phyloP scores from a whole-genome alignment of 1,140 invertebrate species.

The Orussus abietinus region DNA sequence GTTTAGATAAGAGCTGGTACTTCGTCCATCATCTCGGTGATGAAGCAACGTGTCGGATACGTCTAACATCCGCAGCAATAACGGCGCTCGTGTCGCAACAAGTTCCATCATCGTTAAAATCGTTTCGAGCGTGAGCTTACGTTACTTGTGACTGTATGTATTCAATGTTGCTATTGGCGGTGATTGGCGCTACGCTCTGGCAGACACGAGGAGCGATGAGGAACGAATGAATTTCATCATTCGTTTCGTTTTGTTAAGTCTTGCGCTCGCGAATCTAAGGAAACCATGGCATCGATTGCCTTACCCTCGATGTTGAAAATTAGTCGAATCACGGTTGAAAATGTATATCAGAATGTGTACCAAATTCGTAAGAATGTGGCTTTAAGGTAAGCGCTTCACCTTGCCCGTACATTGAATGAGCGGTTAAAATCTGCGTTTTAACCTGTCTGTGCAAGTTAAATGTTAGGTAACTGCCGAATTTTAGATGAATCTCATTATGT shows the following conservation, averaged over 20 bases:
- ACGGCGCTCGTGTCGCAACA: no score
- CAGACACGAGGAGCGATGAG: no score
- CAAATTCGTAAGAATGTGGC: constrained; percentile 28
- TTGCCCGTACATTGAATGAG: constrained; percentile 1
- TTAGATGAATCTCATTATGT: not conserved
- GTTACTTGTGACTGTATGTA: no score
- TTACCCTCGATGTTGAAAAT: constrained; percentile 34
- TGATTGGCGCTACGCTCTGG: no score
- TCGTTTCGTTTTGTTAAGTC: constrained; percentile 9
- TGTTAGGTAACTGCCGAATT: constrained; percentile 20
- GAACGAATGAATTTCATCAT: constrained; percentile 11
- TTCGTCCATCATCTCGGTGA: no score
- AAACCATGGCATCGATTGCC: constrained; percentile 34
- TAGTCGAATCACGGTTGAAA: constrained; percentile 30
- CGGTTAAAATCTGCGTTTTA: not conserved
- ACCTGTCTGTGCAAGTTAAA: constrained; percentile 25
- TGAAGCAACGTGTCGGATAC: no score
- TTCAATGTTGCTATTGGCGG: no score
- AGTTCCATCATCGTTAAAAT: no score
- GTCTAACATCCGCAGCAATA: no score
- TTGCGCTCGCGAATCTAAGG: constrained; percentile 7
- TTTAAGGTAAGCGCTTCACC: constrained; percentile 27
- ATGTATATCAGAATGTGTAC: constrained; percentile 33
- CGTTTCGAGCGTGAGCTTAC: no score
- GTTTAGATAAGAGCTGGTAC: no score